These are phyloP conservation scores for Andinoacara biseriatus DNA, from an alignment of 2,113 vertebrate species.

Conservation along the genomic window DNA sequence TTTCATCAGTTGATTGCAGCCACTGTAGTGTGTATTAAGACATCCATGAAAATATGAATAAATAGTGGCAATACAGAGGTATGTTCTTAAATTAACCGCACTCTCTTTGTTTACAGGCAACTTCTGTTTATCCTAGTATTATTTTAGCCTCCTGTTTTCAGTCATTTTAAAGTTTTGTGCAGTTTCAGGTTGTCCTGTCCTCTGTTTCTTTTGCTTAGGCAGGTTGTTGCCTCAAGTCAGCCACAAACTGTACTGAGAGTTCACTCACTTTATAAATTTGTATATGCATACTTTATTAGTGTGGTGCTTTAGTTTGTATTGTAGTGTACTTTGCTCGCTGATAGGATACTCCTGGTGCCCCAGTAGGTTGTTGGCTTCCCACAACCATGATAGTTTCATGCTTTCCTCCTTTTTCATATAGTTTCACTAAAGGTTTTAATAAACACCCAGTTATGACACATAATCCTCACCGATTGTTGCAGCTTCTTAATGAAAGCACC, in stretches of 20 bases:
- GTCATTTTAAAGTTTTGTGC: too few relatives aligned
- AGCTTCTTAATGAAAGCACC: background rate
- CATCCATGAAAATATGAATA: conserved; percentile 1
- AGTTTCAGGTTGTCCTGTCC: background rate
- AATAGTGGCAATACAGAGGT: background rate
- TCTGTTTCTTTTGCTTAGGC: background rate
- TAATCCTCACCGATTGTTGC: background rate
- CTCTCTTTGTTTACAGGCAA: background rate
- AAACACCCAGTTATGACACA: background rate
- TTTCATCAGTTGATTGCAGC: background rate
- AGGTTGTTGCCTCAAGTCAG: background rate
- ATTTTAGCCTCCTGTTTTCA: background rate
- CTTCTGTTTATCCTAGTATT: background rate
- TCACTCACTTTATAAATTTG: conserved; percentile 4
- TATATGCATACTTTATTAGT: background rate
- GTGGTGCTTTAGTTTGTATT: background rate
- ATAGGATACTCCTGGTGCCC: background rate
- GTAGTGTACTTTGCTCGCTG: background rate
- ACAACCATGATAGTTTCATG: background rate
- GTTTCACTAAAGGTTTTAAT: background rate
- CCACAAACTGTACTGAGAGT: background rate
- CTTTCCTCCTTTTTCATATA: background rate
- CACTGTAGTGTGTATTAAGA: background rate
- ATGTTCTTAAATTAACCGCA: background rate
- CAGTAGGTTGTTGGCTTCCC: background rate